Evolutionary conservation across 2,888 invertebrate species (phyloP).

Genomic region (Polia nebulosa): DNA sequence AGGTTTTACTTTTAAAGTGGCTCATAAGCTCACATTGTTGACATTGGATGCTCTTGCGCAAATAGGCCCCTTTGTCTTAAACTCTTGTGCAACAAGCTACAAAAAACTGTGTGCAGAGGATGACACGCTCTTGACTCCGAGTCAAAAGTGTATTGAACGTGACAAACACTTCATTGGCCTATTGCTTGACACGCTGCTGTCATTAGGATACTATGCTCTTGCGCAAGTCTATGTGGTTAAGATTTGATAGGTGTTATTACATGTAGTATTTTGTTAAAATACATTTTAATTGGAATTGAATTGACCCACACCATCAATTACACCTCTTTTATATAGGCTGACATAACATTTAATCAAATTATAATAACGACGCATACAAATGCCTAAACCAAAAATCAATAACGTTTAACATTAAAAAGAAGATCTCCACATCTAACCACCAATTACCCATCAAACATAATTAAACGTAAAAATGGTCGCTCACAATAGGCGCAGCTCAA

Average conservation of each 20-base stretch:
- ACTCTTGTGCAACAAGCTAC: conserved; percentile 13
- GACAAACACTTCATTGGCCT: conserved; percentile 55
- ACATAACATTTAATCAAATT: conserved; percentile 31
- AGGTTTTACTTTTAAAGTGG: too few relatives aligned
- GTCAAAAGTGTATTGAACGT: conserved; percentile 54
- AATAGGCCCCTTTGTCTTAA: conserved; percentile 27
- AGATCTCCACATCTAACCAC: conserved; percentile 38
- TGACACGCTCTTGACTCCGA: conserved; percentile 60
- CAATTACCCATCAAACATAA: conserved; percentile 59
- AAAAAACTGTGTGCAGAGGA: conserved; percentile 61
- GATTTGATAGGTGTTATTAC: conserved; percentile 18
- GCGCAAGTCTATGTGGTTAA: conserved; percentile 6
- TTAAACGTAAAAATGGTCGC: conserved; percentile 68
- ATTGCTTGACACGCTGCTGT: conserved; percentile 55
- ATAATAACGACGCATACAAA: conserved; percentile 20
- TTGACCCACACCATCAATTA: conserved; percentile 4
- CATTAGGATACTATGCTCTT: conserved; percentile 28
- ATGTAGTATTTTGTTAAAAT: conserved; percentile 14
- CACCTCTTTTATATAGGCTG: neutral
- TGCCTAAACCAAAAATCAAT: conserved; percentile 13
- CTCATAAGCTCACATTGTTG: conserved; percentile 8
- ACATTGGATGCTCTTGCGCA: conserved; percentile 15
- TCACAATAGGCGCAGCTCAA: conserved; percentile 61
- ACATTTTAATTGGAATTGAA: conserved; percentile 12
- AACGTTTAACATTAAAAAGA: conserved; percentile 33